Evolutionary conservation across 2,113 vertebrate genomes (phyloP).

Genomic region (Chinchilla lanigera): DNA sequence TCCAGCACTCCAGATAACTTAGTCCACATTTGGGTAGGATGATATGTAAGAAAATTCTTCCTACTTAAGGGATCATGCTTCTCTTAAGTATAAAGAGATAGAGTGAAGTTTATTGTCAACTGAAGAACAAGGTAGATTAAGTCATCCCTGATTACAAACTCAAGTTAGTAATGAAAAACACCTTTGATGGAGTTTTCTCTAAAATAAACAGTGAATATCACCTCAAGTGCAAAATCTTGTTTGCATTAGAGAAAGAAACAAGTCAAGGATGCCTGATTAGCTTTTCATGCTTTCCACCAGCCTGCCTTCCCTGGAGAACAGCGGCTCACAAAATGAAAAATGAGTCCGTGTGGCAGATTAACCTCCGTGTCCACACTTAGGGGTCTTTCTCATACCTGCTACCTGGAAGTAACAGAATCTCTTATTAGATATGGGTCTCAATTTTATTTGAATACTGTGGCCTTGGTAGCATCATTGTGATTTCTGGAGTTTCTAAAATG

Average conservation of each 20-base stretch:
- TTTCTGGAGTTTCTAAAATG: neutral
- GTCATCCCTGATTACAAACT: neutral
- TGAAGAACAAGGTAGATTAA: neutral
- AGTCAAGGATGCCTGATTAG: neutral
- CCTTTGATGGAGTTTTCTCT: neutral
- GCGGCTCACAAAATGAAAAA: neutral
- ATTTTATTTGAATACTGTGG: neutral
- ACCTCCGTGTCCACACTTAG: neutral
- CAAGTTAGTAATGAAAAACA: constrained; percentile 4
- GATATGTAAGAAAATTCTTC: neutral
- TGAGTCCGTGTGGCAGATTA: neutral
- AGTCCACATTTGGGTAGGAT: neutral
- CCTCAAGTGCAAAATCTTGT: neutral
- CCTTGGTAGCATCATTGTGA: neutral
- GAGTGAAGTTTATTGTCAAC: neutral
- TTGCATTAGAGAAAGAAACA: neutral
- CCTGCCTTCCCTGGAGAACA: fast-evolving
- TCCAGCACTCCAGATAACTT: neutral
- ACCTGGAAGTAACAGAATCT: neutral
- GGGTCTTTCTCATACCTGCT: neutral
- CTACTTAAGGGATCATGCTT: neutral
- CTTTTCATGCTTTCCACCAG: neutral
- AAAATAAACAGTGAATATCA: neutral
- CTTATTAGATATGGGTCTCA: neutral
- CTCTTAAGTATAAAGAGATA: neutral